Conservation (phyloP, 2,888 invertebrate species). For the Malachius bipustulatus region DNA sequence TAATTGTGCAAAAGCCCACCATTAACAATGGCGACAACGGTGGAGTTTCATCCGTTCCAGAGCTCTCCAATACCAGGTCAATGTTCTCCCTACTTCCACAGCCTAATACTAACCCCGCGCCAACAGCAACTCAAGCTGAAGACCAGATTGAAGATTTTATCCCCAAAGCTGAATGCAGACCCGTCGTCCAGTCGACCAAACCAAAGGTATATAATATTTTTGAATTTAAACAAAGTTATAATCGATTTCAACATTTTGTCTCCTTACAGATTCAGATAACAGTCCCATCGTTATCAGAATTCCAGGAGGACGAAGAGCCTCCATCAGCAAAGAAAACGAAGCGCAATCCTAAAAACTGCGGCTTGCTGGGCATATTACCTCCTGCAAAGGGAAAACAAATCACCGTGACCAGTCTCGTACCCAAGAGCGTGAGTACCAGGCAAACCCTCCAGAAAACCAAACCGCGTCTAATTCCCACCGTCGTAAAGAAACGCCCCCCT, state of each 20-base stretch:
- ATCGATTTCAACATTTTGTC: too few species aligned
- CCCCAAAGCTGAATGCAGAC: constrained; percentile 24
- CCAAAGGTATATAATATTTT: too few species aligned
- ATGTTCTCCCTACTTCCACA: constrained; percentile 21
- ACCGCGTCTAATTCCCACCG: constrained; percentile 13
- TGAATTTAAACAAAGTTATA: too few species aligned
- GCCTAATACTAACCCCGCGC: constrained; percentile 21
- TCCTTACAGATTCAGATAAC: too few species aligned
- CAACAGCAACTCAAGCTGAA: constrained; percentile 18
- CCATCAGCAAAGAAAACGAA: constrained; percentile 22
- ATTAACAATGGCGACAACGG: constrained; percentile 7
- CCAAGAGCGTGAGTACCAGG: constrained; percentile 20
- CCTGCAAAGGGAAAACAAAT: constrained; percentile 25
- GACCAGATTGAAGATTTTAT: constrained; percentile 29
- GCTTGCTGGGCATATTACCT: constrained; percentile 26
- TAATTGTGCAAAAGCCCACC: constrained; percentile 8
- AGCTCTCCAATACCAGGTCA: constrained; percentile 6
- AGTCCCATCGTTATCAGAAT: constrained; percentile 27
- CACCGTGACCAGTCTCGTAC: constrained; percentile 25
- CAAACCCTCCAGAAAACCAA: constrained; percentile 15
- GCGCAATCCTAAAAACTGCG: constrained; percentile 22
- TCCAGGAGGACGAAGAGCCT: constrained; percentile 22
- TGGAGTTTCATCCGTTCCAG: not conserved
- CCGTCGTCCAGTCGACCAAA: constrained; percentile 23
- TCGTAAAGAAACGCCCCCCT: constrained; percentile 7